Base-by-base conservation (phyloP, 2,113 vertebrate species). In the Heterotis niloticus region DNA sequence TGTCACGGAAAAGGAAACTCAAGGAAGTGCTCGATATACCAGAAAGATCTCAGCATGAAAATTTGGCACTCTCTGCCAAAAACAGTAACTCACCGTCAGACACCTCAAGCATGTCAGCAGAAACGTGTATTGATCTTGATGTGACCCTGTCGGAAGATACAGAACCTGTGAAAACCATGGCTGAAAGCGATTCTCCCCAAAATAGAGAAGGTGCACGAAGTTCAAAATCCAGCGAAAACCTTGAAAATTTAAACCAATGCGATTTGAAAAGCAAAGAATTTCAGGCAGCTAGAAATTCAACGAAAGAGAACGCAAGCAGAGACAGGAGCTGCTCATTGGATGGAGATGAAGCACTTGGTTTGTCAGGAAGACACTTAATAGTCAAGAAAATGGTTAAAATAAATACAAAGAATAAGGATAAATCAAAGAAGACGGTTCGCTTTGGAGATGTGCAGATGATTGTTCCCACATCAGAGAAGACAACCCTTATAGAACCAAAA, bases 271-370 rank as follows among this genome's bases (percentile, higher is more conserved):
- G 68, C 74, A 79, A 76, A 64, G 75, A 64, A 72, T 69, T n/a
- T 0, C 81, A 75, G 64, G 62, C 66, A 12, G 7, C 24, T 7
- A 17, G 78, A 54, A 71, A 59, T 67, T 76, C 76, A 28, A 76
- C 75, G 7, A 81, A 86, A 74, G 85, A n/a, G 24, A 54, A 57
- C 13, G 13, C 91, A 70, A 92, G 92, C 0, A 94, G 86, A 26
- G 96, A 97, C 78, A 96, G 97, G 85, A 99, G 97, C 90, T 98
- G 96, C 77, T 99, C 98, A 0, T 87, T 99, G 73, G 98, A 99
- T 87, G 99, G 96, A 0, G 96, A 99, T 11, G 96, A 97, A 84
- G 96, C 98, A 81, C 91, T 98, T 0, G 96, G 98, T 14, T 92
- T 91, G 0, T 96, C 96, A 18, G 97, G 96, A 80, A 98, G 96